These are phyloP conservation scores for Hymenochirus boettgeri DNA, from an alignment of 2,113 vertebrate genomes.

Conservation along the genomic window DNA sequence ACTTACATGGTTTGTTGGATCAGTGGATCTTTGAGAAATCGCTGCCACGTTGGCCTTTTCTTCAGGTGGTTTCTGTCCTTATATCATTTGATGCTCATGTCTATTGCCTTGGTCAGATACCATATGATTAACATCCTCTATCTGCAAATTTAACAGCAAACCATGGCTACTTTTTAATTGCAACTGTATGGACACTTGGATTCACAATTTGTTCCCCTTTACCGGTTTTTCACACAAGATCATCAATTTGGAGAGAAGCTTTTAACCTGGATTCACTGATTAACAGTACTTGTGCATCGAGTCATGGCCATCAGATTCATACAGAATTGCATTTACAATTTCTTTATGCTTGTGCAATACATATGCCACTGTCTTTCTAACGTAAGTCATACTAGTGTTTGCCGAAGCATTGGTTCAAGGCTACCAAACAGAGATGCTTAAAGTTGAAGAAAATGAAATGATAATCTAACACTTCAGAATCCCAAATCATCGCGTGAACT, in stretches of 20 bases:
- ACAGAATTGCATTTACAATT: conserved; percentile 71
- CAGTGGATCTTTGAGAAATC: conserved; percentile 71
- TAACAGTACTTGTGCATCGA: conserved; percentile 69
- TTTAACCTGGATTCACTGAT: conserved; percentile 59
- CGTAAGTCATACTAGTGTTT: conserved; percentile 72
- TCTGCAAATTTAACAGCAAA: conserved; percentile 67
- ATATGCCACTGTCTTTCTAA: conserved; percentile 72
- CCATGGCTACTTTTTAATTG: conserved; percentile 66
- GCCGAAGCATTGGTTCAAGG: conserved; percentile 66
- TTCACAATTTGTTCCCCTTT: conserved; percentile 72
- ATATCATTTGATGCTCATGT: conserved; percentile 73
- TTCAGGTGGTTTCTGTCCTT: conserved; percentile 70
- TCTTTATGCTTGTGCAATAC: conserved; percentile 71
- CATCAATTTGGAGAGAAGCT: conserved; percentile 64
- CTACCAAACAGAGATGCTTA: conserved; percentile 57
- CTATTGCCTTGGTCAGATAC: conserved; percentile 73
- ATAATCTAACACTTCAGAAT: conserved; percentile 65
- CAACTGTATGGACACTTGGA: conserved; percentile 63
- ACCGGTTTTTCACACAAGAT: conserved; percentile 70
- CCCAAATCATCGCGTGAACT: conserved; percentile 43
- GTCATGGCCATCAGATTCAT: conserved; percentile 69
- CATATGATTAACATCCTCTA: conserved; percentile 74
- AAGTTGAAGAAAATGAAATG: conserved; percentile 71
- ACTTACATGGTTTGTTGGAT: conserved; percentile 69
- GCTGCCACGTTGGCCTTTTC: conserved; percentile 74